phyloP scores from a whole-genome alignment of 1,140 invertebrate species.

The Polyergus mexicanus region DNA sequence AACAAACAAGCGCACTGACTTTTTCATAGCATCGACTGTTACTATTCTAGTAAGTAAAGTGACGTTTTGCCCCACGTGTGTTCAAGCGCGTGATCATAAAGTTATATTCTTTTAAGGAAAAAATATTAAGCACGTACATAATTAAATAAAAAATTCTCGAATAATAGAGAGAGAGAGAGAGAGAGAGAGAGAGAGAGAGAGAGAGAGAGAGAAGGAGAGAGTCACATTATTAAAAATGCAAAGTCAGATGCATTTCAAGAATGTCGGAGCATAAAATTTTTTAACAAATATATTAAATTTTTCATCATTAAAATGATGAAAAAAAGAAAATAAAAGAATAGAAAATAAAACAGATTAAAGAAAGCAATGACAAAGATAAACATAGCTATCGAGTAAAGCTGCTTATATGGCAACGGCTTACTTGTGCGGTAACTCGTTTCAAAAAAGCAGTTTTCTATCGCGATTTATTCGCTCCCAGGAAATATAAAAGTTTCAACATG shows the following conservation, averaged over 20 bases:
- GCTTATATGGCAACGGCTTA: conserved; percentile 77
- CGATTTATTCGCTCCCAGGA: conserved; percentile 46
- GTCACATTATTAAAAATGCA: not conserved
- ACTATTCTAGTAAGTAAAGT: conserved; percentile 25
- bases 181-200: too few relatives aligned
- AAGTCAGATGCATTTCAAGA: not conserved
- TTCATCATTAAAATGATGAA: not conserved
- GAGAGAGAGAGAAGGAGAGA: too few relatives aligned
- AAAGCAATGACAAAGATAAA: not conserved
- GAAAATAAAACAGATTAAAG: not conserved
- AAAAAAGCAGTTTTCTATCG: conserved; percentile 73
- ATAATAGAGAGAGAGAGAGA: too few relatives aligned
- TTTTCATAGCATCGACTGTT: conserved; percentile 28
- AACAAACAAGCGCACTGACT: conserved; percentile 40
- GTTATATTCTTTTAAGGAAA: not conserved
- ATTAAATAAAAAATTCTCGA: not conserved
- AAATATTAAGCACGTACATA: not conserved
- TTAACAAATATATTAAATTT: not conserved
- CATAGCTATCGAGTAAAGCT: conserved; percentile 63
- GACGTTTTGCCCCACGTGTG: not conserved
- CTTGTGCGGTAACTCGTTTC: conserved; percentile 70
- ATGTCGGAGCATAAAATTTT: not conserved
- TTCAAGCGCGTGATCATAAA: not conserved
- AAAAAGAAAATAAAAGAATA: not conserved
- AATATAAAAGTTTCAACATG: conserved; percentile 53